Evolutionary conservation across 2,888 invertebrate species (phyloP).

Genomic region (Pachydiplax longipennis): DNA sequence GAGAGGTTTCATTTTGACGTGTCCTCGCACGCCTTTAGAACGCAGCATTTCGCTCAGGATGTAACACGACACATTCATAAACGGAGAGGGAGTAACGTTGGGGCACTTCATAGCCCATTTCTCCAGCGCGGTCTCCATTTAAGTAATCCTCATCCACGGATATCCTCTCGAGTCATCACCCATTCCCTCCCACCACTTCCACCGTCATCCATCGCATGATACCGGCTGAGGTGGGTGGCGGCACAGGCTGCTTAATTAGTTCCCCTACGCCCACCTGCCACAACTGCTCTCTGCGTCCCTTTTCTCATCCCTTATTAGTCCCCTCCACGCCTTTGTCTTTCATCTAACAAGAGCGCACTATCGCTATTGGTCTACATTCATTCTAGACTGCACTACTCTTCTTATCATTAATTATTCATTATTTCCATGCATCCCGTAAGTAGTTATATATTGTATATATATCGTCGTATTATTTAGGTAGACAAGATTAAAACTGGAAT

Average conservation of each 20-base stretch:
- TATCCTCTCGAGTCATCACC: slow-evolving; percentile 17
- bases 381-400: too few species aligned
- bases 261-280: background rate
- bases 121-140: slow-evolving; percentile 2
- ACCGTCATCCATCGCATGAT: slow-evolving; percentile 2
- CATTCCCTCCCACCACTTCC: background rate
- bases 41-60: too few species aligned
- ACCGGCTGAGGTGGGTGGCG: background rate
- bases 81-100: background rate
- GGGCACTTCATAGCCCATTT: background rate
- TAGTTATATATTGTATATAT: too few species aligned
- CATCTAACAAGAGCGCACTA: too few species aligned
- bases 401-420: too few species aligned
- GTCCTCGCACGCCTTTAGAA: too few species aligned
- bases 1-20: too few species aligned
- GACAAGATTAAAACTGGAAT: too few species aligned
- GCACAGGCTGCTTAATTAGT: slow-evolving; percentile 23
- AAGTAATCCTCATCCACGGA: slow-evolving; percentile 14
- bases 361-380: too few species aligned
- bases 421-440: too few species aligned
- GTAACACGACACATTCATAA: background rate
- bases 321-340: background rate
- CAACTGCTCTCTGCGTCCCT: background rate
- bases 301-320: background rate
- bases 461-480: too few species aligned